These are phyloP conservation scores for Euschistus heros DNA, from an alignment of 1,140 invertebrate genomes.

Conservation along the genomic window DNA sequence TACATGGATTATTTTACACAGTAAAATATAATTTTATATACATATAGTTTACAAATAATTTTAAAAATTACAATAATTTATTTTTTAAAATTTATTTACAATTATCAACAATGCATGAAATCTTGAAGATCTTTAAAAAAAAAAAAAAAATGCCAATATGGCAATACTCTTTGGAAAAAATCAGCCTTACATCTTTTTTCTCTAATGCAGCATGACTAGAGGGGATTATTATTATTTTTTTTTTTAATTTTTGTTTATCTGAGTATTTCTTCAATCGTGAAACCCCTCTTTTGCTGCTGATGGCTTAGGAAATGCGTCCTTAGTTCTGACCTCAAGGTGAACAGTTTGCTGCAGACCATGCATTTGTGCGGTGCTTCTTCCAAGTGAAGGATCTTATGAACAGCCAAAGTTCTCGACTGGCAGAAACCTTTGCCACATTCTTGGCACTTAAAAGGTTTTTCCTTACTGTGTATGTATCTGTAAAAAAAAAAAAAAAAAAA, in stretches of 20 bases:
- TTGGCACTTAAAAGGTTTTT: constrained; percentile 91
- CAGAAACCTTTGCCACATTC: constrained; percentile 96
- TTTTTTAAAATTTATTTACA: too few species aligned
- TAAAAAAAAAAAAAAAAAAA: constrained; percentile 37
- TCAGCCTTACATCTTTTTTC: too few species aligned
- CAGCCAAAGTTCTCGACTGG: constrained; percentile 82
- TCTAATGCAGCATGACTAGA: too few species aligned
- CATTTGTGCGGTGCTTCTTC: constrained; percentile 87
- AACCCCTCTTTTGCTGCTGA: constrained; percentile 25
- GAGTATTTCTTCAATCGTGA: constrained; percentile 29
- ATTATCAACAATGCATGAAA: too few species aligned
- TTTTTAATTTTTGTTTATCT: constrained; percentile 59
- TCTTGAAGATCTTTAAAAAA: too few species aligned
- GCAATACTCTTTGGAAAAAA: too few species aligned
- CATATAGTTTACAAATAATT: too few species aligned
- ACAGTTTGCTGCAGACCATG: constrained; percentile 71
- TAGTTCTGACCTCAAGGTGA: constrained; percentile 84
- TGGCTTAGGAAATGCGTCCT: constrained; percentile 88
- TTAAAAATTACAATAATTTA: too few species aligned
- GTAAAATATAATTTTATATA: too few species aligned
- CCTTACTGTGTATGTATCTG: constrained; percentile 92
- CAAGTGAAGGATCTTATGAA: constrained; percentile 82
- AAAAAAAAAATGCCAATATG: too few species aligned
- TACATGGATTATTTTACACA: too few species aligned
- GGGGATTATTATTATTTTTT: too few species aligned